Base-by-base conservation (phyloP, 2,113 vertebrate genomes). In the Piprites chloris region DNA sequence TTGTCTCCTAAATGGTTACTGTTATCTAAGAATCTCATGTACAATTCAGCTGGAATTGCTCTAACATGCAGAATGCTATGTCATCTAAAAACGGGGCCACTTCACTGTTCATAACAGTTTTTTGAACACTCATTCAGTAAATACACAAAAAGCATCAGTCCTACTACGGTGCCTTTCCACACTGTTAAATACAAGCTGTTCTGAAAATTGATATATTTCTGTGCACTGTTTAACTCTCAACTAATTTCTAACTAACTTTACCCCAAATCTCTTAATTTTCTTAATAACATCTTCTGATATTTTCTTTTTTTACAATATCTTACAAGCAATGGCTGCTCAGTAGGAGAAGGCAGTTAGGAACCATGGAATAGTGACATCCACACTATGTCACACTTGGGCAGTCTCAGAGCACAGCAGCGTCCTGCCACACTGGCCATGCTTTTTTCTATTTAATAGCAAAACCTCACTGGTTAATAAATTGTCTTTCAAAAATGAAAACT, bases 1-100 rank as follows among this genome's bases (percentile, higher is more conserved):
- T 89, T 86, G 52, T 44, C 42, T 83, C 67, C 52, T 66, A 66
- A 74, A 88, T 69, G 39, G 35, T 66, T 68, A 41, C 44, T 9
- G 5, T 58, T 83, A 72, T 75, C 62, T 58, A 79, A 91, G 56
- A 75, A 95, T 83, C 56, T 71, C 37, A 17, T 58, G 62, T 89
- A 79, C 47, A 86, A 28, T 83, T 96, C 71, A 93, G 17, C 61
- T 52, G 50, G 61, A 94, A 96, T 71, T 88, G 75, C 66, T 93
- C 41, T 74, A 90, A 75, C 18, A 35, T 58, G 61, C 56, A 83
- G 47, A 71, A 94, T 85, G 18, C 66, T 66, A 46, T 35, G 52
- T 67, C 56, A 79, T 79, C 56, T 58, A 33, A 71, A 89, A 91
- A 71, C 19, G 8, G 14, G 22, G 37, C 58, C 52, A 75, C 12